Evolutionary conservation across 2,113 vertebrate genomes (phyloP), one percentile per base, ranked within the genome.

Genomic region (Perca schrenkii): DNA sequence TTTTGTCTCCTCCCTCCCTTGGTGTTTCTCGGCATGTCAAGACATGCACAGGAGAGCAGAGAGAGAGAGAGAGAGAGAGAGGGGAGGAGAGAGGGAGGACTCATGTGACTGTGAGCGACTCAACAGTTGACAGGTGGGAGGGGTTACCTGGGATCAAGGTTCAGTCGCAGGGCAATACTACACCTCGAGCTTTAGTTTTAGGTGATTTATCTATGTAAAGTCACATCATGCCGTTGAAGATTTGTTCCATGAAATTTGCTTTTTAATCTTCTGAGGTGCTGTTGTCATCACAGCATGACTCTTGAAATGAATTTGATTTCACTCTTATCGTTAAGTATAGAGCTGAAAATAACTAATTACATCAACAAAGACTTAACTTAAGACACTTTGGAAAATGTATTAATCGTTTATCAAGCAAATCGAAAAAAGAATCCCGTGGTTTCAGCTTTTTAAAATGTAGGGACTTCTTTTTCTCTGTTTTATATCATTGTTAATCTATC

Each of bases 61-160:
- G 74, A 52, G 81, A 28, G 74, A 52, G 75, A 31, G 72, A 46
- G 81, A 49, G 74, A 25, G 25, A 25, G 25, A 25, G 25, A 25
- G 25, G 63, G 36, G 52, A 60, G 71, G 53, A 22, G 61, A 71
- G 79, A 66, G 69, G 54, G 64, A 52, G 65, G 74, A 58, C 63
- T 77, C n/a, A 0, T 62, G 70, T 69, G 61, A 65, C 82, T 43
- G 21, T 60, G 62, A 89, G 77, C 6, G 13, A 54, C 43, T 73
- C 36, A 74, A n/a, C 72, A 75, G 74, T 36, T 73, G 71, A 77
- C 65, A 86, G 81, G 68, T 81, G 88, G 88, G 87, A 84, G 84
- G 86, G 80, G 80, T 86, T 91, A 85, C 85, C 86, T 87, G 84
- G 76, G 92, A 91, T 95, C 89, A 91, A 93, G 92, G 94, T 94